Evolutionary conservation across 2,113 vertebrate species (phyloP).

Genomic region (Hymenochirus boettgeri): DNA sequence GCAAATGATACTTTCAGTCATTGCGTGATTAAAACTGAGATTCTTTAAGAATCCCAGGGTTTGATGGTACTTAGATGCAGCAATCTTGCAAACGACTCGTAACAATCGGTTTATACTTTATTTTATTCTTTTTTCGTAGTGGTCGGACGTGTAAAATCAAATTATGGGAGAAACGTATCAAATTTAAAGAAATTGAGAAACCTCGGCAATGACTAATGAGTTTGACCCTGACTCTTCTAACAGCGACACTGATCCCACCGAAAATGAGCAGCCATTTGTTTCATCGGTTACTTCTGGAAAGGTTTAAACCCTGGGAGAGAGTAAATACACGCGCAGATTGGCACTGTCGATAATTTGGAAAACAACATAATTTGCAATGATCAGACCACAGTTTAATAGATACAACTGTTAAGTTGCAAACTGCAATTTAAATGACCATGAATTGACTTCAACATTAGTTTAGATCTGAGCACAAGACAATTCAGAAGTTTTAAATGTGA

Average conservation of each 20-base stretch:
- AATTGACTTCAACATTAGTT: conserved; percentile 10
- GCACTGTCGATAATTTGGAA: conserved; percentile 48
- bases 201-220: conserved; percentile 44
- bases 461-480: neutral
- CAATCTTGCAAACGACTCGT: too few species aligned
- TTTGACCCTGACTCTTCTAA: conserved; percentile 41
- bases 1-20: too few species aligned
- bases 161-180: conserved; percentile 61
- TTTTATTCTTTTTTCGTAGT: conserved; percentile 52
- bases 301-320: conserved; percentile 43
- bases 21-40: too few species aligned
- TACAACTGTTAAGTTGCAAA: conserved; percentile 45
- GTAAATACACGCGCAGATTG: conserved; percentile 41
- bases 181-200: conserved; percentile 72
- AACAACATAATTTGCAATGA: neutral
- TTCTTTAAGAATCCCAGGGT: too few species aligned
- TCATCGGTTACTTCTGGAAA: conserved; percentile 72
- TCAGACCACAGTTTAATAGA: conserved; percentile 37
- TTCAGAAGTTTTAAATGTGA: conserved; percentile 52
- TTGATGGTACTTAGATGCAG: too few species aligned
- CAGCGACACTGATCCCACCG: conserved; percentile 59
- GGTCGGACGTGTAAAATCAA: conserved; percentile 80
- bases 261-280: conserved; percentile 80
- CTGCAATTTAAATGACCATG: conserved; percentile 52
- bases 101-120: neutral